A percentile compares a stretch with the other conserved stretches of the same genome.
These are phyloP conservation scores for Eulemur mongoz DNA, from an alignment of 2,797 vertebrate species.

Conservation along the genomic window DNA sequence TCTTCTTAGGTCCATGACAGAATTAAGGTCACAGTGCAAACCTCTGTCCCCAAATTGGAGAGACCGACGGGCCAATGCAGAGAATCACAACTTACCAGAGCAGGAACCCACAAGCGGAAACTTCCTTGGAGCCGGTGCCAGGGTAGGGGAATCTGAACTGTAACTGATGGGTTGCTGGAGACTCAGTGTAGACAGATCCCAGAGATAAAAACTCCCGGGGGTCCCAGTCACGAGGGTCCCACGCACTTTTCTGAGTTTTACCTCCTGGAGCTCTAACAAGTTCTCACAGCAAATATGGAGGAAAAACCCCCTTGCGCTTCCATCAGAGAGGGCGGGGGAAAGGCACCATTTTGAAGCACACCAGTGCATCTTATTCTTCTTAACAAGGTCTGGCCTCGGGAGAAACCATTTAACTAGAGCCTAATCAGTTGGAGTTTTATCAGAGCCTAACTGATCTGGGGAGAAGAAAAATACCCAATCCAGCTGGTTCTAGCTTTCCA, in stretches of 20 bases:
- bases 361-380: conserved; percentile 32
- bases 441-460: neutral
- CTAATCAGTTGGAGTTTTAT: neutral
- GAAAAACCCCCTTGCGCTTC: neutral
- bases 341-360: conserved; percentile 25
- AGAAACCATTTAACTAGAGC: conserved; percentile 39
- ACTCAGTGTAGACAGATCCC: neutral
- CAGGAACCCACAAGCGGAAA: neutral
- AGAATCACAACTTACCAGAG: neutral
- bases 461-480: neutral
- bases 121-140: neutral
- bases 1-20: neutral
- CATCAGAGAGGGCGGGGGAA: neutral
- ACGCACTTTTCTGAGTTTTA: neutral
- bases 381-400: conserved; percentile 28
- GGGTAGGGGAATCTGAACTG: neutral
- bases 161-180: neutral
- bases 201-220: neutral
- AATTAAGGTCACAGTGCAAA: neutral
- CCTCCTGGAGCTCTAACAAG: neutral
- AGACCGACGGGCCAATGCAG: neutral
- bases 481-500: neutral
- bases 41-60: neutral
- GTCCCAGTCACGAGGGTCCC: neutral
- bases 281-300: neutral